Conservation (phyloP, 2,113 vertebrate genomes). For the Dicerorhinus sumatrensis region DNA sequence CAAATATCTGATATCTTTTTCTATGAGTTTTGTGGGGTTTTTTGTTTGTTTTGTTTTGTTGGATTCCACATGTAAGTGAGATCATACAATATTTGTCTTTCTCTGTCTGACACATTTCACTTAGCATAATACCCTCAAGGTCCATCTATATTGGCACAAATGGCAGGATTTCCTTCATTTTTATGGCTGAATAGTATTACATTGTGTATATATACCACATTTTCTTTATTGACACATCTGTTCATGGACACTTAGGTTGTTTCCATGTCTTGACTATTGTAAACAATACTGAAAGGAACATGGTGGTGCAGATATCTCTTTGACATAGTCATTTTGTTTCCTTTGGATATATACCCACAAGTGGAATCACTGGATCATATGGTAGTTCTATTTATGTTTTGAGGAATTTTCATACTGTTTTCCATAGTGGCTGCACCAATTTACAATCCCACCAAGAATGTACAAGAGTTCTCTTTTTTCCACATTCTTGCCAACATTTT, state of each 20-base stretch:
- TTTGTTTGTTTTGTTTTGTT: too few species aligned
- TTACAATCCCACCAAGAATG: not conserved
- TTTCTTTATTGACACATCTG: not conserved
- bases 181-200: not conserved
- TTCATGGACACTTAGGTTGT: not conserved
- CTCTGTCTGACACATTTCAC: not conserved
- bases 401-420: not conserved
- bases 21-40: not conserved
- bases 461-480: not conserved
- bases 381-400: not conserved
- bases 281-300: not conserved
- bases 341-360: not conserved
- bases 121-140: not conserved
- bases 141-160: not conserved
- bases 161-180: not conserved
- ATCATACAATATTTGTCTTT: not conserved
- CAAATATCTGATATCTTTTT: not conserved
- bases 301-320: not conserved
- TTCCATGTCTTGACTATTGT: not conserved
- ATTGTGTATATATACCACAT: not conserved
- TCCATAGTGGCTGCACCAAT: not conserved
- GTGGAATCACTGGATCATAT: not conserved
- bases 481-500: not conserved
- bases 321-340: not conserved
- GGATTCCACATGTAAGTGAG: not conserved